Evolutionary conservation across 2,797 vertebrate species (phyloP), one percentile per base, ranked within the genome.

Genomic region (Parotocinclus haroldoi): DNA sequence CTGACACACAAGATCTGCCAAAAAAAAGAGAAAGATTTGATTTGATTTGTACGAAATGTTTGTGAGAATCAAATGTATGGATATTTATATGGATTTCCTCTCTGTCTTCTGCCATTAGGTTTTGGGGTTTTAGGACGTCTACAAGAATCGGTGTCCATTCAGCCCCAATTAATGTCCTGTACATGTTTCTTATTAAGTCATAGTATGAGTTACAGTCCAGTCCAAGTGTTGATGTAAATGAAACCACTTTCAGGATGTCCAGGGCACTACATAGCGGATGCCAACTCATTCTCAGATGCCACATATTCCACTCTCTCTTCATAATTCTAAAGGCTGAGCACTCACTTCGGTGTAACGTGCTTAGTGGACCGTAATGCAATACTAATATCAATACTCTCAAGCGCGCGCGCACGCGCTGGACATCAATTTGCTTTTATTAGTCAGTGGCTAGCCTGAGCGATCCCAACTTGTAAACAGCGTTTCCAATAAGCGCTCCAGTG

Each of bases 1-100:
- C 79, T 1, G 91, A 90, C 36, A 84, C 83, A 10, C 85, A 82
- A 17, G 91, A 92, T 79, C 94, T 97, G 74, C 58, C 48, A 84
- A 49, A 62, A 68, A 83, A 79, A 76, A 67, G 61, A 69, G 75
- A 80, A 14, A 46, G 17, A 42, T 37, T 27, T 27, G 27, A 2
- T 27, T 27, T 27, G 27, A 27, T 27, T 27, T 27, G 27, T 27
- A 27, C 5, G 27, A 27, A 27, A 27, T 5, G 5, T 5, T 27
- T 27, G 27, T 27, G 2, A 27, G 5, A 27, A 27, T 27, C 27
- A 27, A 27, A 27, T 27, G 27, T 27, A 27, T 27, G 2, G 27
- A 5, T 27, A 27, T 2, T 27, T 2, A 27, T 27, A 5, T 27
- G 27, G 27, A 2, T 27, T 27, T 27, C 27, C 5, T 27, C 27